A percentile compares a stretch with the other conserved stretches of the same genome.
phyloP scores from a whole-genome alignment of 2,888 invertebrate genomes.

The Ditula angustiorana region DNA sequence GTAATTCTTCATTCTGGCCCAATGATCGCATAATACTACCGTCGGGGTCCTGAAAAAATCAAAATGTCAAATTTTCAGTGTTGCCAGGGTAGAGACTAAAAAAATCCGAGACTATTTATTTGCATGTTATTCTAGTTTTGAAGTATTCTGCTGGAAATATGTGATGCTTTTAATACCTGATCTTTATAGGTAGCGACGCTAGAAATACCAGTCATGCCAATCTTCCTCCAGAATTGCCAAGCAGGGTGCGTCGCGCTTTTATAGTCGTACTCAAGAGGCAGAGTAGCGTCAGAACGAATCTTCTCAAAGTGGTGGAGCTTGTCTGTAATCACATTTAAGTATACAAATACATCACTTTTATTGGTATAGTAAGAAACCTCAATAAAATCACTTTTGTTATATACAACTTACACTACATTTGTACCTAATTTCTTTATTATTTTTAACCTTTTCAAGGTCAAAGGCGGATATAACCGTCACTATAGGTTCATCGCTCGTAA shows the following conservation, averaged over 20 bases:
- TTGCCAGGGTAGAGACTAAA: background rate
- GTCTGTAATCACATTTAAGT: constrained; percentile 52
- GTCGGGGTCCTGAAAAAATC: constrained; percentile 65
- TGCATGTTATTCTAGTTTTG: too few relatives aligned
- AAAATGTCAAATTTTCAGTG: background rate
- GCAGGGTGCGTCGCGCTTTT: constrained; percentile 74
- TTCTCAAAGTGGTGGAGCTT: constrained; percentile 79
- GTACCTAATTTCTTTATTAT: too few relatives aligned
- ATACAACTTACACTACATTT: too few relatives aligned
- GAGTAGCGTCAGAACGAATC: constrained; percentile 65
- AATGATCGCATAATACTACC: constrained; percentile 66
- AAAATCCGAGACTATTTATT: background rate
- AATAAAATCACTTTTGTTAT: too few relatives aligned
- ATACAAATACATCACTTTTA: background rate
- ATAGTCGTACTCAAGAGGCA: constrained; percentile 69
- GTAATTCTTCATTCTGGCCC: constrained; percentile 63
- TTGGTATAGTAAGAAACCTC: too few relatives aligned
- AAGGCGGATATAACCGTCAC: too few relatives aligned
- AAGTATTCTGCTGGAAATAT: too few relatives aligned
- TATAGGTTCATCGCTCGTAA: too few relatives aligned
- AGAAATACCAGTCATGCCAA: constrained; percentile 70
- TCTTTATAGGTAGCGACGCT: constrained; percentile 73
- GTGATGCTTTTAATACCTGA: constrained; percentile 51
- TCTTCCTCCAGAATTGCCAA: constrained; percentile 75
- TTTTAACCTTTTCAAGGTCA: too few relatives aligned